Conservation (phyloP, 2,888 invertebrate species). For the Eristalis pertinax region DNA sequence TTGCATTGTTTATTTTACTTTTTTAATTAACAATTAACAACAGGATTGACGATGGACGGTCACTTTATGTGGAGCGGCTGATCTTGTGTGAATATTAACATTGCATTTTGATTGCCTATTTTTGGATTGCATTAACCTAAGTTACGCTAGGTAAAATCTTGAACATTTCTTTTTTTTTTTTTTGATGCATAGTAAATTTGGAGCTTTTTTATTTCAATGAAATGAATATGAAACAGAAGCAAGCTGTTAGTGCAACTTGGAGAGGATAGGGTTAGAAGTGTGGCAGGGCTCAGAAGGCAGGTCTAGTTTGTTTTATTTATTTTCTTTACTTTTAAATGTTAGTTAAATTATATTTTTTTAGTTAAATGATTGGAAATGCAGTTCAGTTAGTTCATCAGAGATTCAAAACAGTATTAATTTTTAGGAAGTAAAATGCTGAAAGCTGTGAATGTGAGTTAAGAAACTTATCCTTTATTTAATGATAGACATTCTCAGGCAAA, state of each 20-base stretch:
- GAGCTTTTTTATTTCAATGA: not conserved
- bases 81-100: constrained; percentile 48
- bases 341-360: no score
- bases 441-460: no score
- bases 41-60: constrained; percentile 44
- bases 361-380: no score
- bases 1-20: constrained; percentile 9
- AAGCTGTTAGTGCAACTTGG: constrained; percentile 7
- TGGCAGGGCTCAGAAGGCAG: not conserved
- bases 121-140: constrained; percentile 62
- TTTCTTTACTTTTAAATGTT: not conserved
- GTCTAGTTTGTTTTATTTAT: not conserved
- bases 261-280: not conserved
- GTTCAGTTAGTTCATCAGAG: no score
- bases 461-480: not conserved
- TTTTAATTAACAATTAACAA: constrained; percentile 52
- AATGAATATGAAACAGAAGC: constrained; percentile 49
- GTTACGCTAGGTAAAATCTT: constrained; percentile 65
- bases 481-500: not conserved
- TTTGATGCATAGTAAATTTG: constrained; percentile 17
- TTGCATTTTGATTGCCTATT: constrained; percentile 51
- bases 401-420: not conserved
- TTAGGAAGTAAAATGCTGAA: not conserved
- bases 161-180: constrained; percentile 47
- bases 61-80: constrained; percentile 23